Evolutionary conservation across 2,888 invertebrate genomes (phyloP), one percentile per base, ranked within the genome.

Genomic region (Micoletzkya japonica): DNA sequence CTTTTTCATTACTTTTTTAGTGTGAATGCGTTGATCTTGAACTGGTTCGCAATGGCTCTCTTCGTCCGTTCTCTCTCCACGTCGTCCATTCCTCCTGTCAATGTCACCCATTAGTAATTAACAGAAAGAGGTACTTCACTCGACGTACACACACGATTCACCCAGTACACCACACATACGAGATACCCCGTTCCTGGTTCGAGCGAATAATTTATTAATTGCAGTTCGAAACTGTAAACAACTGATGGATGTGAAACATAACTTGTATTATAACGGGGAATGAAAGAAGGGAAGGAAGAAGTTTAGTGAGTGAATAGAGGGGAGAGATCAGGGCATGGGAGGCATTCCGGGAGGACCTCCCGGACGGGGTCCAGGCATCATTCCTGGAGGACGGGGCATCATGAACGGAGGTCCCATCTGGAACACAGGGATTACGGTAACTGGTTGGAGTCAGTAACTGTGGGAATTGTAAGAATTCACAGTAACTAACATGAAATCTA

Each of bases 1-100:
- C n/a, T n/a, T n/a, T n/a, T n/a, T n/a, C n/a, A n/a, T 57, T 17
- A 71, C 71, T 57, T 67, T 39, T 68, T 67, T 2, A 60, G 68
- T 32, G 54, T 66, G 52, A 52, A 71, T 17, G 67, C 71, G 37
- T 71, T 28, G 3, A 58, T 58, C 32, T 60, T 66, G 68, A 68
- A 71, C n/a, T 24, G 17, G 3, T 20, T 50, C 32, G 39, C 24
- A 26, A 71, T 50, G 24, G 7, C 56, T 36, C 68, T 71, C 59
- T 60, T 54, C 24, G 68, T 6, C 17, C 32, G 7, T 24, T 71
- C 68, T 20, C 67, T n/a, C n/a, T n/a, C n/a, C n/a, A n/a, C n/a
- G 49, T 71, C 67, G 14, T 14, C 26, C 57, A 54, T 56, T 28
- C 20, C n/a, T n/a, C 4, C 24, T 17, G 24, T 50, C 20, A 50